Evolutionary conservation across 2,797 vertebrate species (phyloP), one percentile per base, ranked within the genome.

Genomic region (Gila robusta): DNA sequence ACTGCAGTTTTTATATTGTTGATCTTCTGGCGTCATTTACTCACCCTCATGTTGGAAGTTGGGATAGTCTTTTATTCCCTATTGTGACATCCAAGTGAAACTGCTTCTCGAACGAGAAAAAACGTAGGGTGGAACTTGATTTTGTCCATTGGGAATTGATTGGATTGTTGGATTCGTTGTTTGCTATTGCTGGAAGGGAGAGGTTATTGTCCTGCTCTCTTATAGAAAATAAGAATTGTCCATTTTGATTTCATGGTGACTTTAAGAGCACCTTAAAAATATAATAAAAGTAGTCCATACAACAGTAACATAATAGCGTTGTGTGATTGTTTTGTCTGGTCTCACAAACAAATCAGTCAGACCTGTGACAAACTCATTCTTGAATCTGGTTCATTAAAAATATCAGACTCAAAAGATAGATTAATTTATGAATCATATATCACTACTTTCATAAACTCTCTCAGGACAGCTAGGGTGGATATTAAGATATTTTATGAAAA

Each of bases 61-160:
- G 1, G 26, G n/a, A 26, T 12, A 12, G 5, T 26, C 10, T 12
- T 62, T 26, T 62, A 11, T 2, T 26, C 23, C 4, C 56, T 62
- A 62, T 62, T 62, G 56, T 62, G 56, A 62, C 4, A 62, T 62
- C 56, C n/a, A 62, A 62, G 56, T 62, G 56, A 62, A 62, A 62
- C n/a, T 1, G 56, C 23, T 59, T 59, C 56, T 59, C 23, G 11
- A 12, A n/a, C 0, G 10, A 6, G 10, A 66, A 17, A 16, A 64
- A 66, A 66, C 3, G 64, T 8, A 8, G 28, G 28, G 14, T 32
- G 16, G 28, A 6, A 17, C 14, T 66, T 17, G 62, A 66, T 66
- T 66, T 66, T 32, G 64, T 32, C 28, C 16, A 32, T 66, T 17
- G 16, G 64, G 28, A 66, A 66, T 66, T 32, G 3, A 66, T 32